Evolutionary conservation across 2,797 vertebrate genomes (phyloP).

Genomic region (Chloroceryle inda): DNA sequence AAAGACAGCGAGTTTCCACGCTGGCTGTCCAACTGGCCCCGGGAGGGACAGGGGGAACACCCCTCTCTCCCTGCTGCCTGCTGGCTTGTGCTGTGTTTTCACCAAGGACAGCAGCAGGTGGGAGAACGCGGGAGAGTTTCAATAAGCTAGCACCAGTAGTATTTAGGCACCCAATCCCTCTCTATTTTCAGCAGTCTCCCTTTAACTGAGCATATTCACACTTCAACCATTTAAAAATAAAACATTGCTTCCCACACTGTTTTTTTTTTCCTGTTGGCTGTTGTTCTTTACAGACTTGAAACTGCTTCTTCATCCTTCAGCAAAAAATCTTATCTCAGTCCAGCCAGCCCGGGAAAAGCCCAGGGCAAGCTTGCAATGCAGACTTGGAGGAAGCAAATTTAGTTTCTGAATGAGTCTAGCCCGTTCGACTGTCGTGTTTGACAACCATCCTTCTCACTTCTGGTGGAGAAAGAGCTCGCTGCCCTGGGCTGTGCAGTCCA

Average conservation of each 20-base stretch:
- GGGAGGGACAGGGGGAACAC: background rate
- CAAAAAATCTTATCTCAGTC: background rate
- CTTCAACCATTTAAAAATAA: slow-evolving; percentile 2
- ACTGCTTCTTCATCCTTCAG: background rate
- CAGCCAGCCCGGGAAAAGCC: slow-evolving; percentile 3
- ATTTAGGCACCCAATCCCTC: background rate
- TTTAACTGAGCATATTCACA: background rate
- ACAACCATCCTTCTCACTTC: background rate
- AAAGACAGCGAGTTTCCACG: rapidly evolving
- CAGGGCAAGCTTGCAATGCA: background rate
- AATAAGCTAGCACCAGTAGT: background rate
- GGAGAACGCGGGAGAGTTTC: background rate
- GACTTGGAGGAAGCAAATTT: slow-evolving; percentile 15
- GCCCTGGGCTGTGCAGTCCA: rapidly evolving
- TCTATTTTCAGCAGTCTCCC: background rate
- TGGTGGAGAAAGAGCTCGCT: background rate
- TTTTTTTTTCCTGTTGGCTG: background rate
- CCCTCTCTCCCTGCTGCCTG: background rate
- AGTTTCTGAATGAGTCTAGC: background rate
- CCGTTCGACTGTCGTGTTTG: rapidly evolving
- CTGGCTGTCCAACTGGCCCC: background rate
- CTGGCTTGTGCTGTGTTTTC: background rate
- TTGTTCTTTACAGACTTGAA: background rate
- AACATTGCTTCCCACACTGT: background rate
- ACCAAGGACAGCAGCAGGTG: background rate